Evolutionary conservation across 2,113 vertebrate genomes (phyloP).

Genomic region (Nanger granti): DNA sequence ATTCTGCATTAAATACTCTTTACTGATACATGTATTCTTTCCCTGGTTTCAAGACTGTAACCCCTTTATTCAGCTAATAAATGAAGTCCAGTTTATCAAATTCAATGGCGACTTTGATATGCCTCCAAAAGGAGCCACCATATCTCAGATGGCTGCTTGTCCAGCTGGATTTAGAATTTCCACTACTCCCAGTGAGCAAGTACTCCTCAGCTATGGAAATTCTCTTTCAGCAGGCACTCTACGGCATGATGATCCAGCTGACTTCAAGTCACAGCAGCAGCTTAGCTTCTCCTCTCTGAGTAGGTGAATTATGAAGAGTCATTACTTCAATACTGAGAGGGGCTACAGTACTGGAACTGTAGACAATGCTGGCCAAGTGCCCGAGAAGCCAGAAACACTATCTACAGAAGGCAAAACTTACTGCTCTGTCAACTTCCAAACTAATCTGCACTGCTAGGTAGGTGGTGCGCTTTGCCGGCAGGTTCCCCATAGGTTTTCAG

Average conservation of each 20-base stretch:
- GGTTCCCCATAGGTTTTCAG: background rate
- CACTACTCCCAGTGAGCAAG: background rate
- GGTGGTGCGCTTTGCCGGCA: background rate
- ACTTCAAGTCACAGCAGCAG: background rate
- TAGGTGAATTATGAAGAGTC: background rate
- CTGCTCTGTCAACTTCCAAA: background rate
- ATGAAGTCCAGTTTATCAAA: background rate
- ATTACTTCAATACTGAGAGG: background rate
- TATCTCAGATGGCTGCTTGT: background rate
- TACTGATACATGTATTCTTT: background rate
- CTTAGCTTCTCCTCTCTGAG: background rate
- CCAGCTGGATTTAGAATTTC: background rate
- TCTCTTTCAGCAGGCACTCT: background rate
- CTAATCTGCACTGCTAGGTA: background rate
- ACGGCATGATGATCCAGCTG: background rate
- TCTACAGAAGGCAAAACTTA: background rate
- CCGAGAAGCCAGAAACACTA: background rate
- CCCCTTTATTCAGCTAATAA: background rate
- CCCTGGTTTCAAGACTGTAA: background rate
- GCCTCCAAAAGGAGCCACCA: background rate
- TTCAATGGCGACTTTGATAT: background rate
- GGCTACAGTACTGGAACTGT: background rate
- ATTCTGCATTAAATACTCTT: background rate
- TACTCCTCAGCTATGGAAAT: background rate
- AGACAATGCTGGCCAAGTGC: background rate